These are phyloP conservation scores for Iguana delicatissima DNA, from an alignment of 2,797 vertebrate genomes.

Conservation along the genomic window DNA sequence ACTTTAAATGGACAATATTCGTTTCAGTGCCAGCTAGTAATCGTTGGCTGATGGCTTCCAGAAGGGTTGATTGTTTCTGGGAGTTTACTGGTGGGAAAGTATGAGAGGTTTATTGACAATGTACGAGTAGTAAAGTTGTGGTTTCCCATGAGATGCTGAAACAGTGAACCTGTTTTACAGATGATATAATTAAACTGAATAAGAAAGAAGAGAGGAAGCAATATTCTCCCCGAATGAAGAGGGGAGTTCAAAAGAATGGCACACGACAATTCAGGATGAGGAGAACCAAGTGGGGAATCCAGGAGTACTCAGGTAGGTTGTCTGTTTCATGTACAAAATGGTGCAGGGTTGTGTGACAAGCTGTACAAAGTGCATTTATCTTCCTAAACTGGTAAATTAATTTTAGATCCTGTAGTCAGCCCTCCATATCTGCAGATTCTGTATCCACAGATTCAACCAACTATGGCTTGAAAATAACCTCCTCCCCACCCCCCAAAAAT, in stretches of 20 bases:
- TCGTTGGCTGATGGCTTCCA: too few relatives aligned
- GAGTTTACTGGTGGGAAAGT: neutral
- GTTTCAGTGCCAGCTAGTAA: neutral
- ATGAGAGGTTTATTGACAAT: neutral
- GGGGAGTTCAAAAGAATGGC: constrained; percentile 78
- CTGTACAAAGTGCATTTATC: neutral
- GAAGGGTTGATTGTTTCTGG: too few relatives aligned
- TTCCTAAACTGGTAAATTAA: neutral
- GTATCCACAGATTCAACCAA: too few relatives aligned
- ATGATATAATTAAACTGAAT: constrained; percentile 97
- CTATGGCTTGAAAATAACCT: too few relatives aligned
- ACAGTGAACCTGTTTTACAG: constrained; percentile 70
- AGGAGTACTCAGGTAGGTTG: constrained; percentile 76
- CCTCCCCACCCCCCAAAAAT: too few relatives aligned
- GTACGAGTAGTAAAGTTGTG: neutral
- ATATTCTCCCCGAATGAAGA: constrained; percentile 82
- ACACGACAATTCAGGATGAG: constrained; percentile 76
- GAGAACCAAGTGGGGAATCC: constrained; percentile 77
- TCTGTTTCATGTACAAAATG: neutral
- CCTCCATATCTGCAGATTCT: too few relatives aligned
- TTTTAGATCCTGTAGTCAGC: neutral
- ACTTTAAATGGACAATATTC: neutral
- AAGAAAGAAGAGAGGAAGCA: constrained; percentile 89
- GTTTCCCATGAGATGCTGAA: neutral
- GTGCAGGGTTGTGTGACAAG: neutral